Base-by-base conservation (phyloP, 2,113 vertebrate genomes). In the Marmota monax region DNA sequence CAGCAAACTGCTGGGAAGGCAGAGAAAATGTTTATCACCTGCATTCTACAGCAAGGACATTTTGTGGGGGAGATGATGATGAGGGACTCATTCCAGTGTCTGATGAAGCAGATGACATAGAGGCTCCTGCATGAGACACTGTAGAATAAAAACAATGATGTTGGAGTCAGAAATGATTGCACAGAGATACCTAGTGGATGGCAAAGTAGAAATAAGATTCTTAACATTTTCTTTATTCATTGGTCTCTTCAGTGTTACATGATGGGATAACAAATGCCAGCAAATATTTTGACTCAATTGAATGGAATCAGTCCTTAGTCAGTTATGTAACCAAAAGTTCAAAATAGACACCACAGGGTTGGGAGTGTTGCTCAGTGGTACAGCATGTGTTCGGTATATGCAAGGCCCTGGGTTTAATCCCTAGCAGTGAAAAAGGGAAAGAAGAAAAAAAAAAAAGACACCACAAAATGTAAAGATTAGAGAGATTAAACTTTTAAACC, bases 81-180 rank as follows among this genome's bases (percentile, higher is more conserved):
- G 99, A 99, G 0, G 99, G 99, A 95, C 99, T 99, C 99, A 99
- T 99, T 51, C 99, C 99, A 4, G 99, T 99, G 98, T 99, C 99
- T 2, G 99, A 99, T 0, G 99, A 99, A 70, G 99, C 99, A 14
- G 99, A 99, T 5, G 99, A 99, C 97, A 99, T 99, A 92, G 99
- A 99, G 18, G 99, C 99, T 96, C 99, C 99, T 42, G 99, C 98
- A 76, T 99, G 99, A 48, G 99, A 99, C 98, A 99, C 99, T 99
- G 98, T 45, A 25, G 95, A 90, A 93, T 23, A 58, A 92, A 92
- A 92, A 83, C 37, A 78, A 51, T 32, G 14, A 18, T 7, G 29
- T 97, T 78, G 97, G 84, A 85, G 34, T 37, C 4, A 56, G 29
- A 79, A 74, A 42, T 13, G 2, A 32, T 23, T 39, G 74, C 32